Evolutionary conservation across 2,888 invertebrate genomes (phyloP).

Genomic region (Lepeophtheirus nordmannii): DNA sequence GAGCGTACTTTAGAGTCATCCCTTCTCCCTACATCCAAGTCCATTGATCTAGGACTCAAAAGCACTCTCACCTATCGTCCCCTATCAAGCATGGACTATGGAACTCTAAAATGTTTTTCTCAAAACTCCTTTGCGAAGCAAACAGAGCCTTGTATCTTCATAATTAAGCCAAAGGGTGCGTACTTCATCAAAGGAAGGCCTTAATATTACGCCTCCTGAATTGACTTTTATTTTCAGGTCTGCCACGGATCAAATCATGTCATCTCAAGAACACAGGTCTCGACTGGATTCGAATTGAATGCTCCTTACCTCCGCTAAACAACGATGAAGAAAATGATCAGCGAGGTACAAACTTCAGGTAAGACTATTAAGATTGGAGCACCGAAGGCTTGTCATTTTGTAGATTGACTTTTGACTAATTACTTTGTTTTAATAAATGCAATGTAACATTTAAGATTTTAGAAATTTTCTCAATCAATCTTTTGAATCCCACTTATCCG

Average conservation of each 20-base stretch:
- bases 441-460: too few relatives aligned
- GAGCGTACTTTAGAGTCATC: background rate
- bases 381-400: too few relatives aligned
- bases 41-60: slow-evolving; percentile 5
- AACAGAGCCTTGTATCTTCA: background rate
- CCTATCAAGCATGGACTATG: slow-evolving; percentile 2
- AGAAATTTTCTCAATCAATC: too few relatives aligned
- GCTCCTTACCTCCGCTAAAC: background rate
- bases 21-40: background rate
- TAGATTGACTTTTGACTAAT: too few relatives aligned
- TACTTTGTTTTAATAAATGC: too few relatives aligned
- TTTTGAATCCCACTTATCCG: too few relatives aligned
- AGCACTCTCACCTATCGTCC: background rate
- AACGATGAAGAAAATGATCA: background rate
- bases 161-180: background rate
- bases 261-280: background rate
- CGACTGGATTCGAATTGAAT: background rate
- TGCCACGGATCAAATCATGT: background rate
- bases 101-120: slow-evolving; percentile 6
- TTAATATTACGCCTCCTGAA: too few relatives aligned
- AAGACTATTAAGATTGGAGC: background rate
- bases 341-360: background rate
- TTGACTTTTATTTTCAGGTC: background rate
- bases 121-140: background rate
- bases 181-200: too few relatives aligned